phyloP scores from a whole-genome alignment of 2,797 vertebrate genomes.

The Galago senegalensis region DNA sequence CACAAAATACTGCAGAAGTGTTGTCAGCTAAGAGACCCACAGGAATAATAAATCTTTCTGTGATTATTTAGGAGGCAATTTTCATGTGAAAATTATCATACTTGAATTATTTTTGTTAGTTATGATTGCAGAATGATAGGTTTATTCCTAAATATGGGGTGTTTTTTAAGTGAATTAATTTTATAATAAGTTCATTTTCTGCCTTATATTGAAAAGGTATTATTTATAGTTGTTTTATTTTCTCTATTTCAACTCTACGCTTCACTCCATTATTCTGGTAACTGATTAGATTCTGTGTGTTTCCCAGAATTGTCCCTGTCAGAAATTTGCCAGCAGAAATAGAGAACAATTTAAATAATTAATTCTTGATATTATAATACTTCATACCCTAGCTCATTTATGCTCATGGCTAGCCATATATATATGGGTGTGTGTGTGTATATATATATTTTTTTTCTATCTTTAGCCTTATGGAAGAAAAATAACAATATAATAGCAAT shows the following conservation, averaged over 20 bases:
- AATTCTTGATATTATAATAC: slow-evolving; percentile 5
- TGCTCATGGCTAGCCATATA: background rate
- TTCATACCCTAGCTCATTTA: background rate
- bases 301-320: background rate
- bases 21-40: background rate
- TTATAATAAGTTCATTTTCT: background rate
- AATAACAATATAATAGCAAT: background rate
- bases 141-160: background rate
- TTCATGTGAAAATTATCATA: background rate
- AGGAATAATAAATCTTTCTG: background rate
- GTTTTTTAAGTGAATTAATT: background rate
- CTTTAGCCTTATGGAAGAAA: background rate
- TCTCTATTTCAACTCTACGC: background rate
- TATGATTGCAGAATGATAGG: background rate
- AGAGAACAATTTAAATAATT: background rate
- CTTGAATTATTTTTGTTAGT: slow-evolving; percentile 20
- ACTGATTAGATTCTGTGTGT: background rate
- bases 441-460: background rate
- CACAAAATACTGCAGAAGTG: background rate
- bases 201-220: background rate
- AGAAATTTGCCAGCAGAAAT: background rate
- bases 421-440: background rate
- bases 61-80: background rate
- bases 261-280: background rate
- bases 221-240: background rate